These are phyloP conservation scores for Drosophila demipolita DNA, from an alignment of 2,888 invertebrate genomes.

Conservation along the genomic window DNA sequence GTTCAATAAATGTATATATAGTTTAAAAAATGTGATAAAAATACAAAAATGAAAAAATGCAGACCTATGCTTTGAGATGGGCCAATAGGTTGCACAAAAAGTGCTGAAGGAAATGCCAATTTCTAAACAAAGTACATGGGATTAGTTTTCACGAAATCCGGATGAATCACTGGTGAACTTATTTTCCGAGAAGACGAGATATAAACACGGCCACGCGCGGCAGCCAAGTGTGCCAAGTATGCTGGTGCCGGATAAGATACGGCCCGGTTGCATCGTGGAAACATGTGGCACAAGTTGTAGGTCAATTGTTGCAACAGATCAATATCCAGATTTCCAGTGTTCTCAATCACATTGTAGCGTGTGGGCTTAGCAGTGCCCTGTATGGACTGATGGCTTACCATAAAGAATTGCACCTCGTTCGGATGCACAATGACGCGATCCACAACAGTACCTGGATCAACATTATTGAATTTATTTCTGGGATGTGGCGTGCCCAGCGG, in stretches of 20 bases:
- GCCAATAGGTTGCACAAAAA: not conserved
- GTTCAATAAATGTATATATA: constrained; percentile 41
- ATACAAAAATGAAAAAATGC: constrained; percentile 35
- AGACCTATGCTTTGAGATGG: not conserved
- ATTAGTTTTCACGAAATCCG: constrained; percentile 86
- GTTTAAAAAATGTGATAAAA: constrained; percentile 67
- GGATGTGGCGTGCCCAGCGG: constrained; percentile 69
- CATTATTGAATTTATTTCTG: constrained; percentile 89
- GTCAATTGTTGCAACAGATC: constrained; percentile 92
- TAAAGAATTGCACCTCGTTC: constrained; percentile 94
- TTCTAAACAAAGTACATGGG: constrained; percentile 91
- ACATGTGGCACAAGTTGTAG: constrained; percentile 94
- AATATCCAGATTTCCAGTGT: constrained; percentile 90
- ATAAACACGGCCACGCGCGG: constrained; percentile 88
- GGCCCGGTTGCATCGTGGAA: constrained; percentile 92
- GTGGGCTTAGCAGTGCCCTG: constrained; percentile 94
- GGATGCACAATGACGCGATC: constrained; percentile 94
- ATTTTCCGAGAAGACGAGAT: constrained; percentile 74
- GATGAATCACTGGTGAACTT: constrained; percentile 86
- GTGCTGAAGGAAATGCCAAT: not conserved
- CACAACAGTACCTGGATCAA: constrained; percentile 94
- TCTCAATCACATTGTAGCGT: constrained; percentile 93
- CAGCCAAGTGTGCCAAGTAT: constrained; percentile 95
- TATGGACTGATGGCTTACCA: constrained; percentile 90
- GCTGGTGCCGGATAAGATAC: constrained; percentile 95